Percentiles rank a stretch among this genome's conserved stretches.
Conservation (phyloP, 2,797 vertebrate species). For the Phalloptychus januarius region DNA sequence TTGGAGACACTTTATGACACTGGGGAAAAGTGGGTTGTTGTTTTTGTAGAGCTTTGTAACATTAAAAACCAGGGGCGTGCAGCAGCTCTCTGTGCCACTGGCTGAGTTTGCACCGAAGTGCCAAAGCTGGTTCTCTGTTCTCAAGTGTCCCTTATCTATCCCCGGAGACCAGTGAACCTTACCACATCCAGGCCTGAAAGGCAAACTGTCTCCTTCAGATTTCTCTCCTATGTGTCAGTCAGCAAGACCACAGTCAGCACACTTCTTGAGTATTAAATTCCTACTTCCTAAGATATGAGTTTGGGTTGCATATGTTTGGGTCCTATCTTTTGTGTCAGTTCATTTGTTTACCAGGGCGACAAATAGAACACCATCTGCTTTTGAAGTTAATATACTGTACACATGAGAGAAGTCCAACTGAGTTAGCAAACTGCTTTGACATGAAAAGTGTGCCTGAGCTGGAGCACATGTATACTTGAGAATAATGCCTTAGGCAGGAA, state of each 20-base stretch:
- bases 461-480: constrained; percentile 20
- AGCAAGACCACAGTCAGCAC: constrained; percentile 33
- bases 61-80: constrained; percentile 20
- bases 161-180: constrained; percentile 65
- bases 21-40: constrained; percentile 1
- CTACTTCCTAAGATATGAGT: not conserved
- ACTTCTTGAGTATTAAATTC: constrained; percentile 1
- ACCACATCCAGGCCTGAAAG: constrained; percentile 67
- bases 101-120: constrained; percentile 51
- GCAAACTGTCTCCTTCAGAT: constrained; percentile 63
- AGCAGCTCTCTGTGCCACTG: constrained; percentile 57
- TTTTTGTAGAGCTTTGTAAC: constrained; percentile 28
- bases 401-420: constrained; percentile 30
- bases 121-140: constrained; percentile 65
- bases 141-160: constrained; percentile 61
- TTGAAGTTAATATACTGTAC: constrained; percentile 14
- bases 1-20: not conserved
- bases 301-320: not conserved
- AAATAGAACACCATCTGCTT: constrained; percentile 11
- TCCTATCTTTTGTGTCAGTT: not conserved
- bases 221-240: constrained; percentile 51
- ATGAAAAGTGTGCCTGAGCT: constrained; percentile 23
- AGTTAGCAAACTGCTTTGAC: constrained; percentile 43
- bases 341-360: not conserved
- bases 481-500: constrained; percentile 35